Evolutionary conservation across 2,797 vertebrate genomes (phyloP), one percentile per base, ranked within the genome.

Genomic region (Neosilurus mollespiculum): DNA sequence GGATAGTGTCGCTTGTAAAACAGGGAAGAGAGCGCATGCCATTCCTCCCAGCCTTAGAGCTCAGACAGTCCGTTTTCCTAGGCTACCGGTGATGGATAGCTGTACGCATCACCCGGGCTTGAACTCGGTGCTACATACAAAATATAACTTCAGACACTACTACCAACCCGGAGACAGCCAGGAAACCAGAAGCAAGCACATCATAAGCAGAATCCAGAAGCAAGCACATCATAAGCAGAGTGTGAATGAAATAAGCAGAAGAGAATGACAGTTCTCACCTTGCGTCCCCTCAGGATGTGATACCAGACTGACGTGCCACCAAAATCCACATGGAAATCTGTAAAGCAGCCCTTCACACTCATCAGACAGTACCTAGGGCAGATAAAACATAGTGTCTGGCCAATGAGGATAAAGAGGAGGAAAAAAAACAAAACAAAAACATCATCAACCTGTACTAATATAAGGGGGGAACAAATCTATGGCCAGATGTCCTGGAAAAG

Each of bases 261-360:
- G 0, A 24, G 53, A 69, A 59, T 2, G 20, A 18, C 3, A 1
- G 10, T 4, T 66, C 93, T 89, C 92, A 99, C 98, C 97, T 99
- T 99, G 92, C 96, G 96, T 66, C 98, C 98, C 93, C 96, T 94
- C 87, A 97, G 95, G 89, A 99, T 97, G 90, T 99, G 98, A 89
- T 99, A 99, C 98, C 98, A 99, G 81, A 99, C 98, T 6, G 98
- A 99, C 37, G 98, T 99, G 53, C 98, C 98, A 67, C 98, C 98
- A 11, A 99, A 99, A 92, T 99, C 98, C 82, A 99, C 96, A 64
- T 99, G 98, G 91, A 99, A 99, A 91, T 99, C 98, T 88, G 98
- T 99, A 91, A 98, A 99, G 92, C 97, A 99, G 91, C 97, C 98
- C 91, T 97, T 96, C 78, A 99, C 98, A 84, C 98, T 99, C 98